phyloP scores from a whole-genome alignment of 2,888 invertebrate genomes.

The Pandemis heparana region DNA sequence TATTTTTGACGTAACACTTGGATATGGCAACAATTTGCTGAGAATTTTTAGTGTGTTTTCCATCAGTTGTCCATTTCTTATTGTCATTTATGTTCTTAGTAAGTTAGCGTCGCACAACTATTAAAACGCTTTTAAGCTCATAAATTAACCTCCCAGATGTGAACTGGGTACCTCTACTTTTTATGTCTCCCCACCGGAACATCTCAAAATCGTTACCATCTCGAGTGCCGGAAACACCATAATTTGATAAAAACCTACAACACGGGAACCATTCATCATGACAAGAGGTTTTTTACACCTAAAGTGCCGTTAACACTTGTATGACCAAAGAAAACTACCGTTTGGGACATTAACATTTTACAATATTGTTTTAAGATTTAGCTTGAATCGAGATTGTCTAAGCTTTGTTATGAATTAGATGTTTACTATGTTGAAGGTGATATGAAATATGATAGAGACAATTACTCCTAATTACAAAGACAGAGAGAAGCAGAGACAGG shows the following conservation, averaged over 20 bases:
- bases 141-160: constrained; percentile 7
- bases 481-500: too few species aligned
- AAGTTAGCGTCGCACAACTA: too few species aligned
- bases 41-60: too few species aligned
- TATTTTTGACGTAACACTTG: too few species aligned
- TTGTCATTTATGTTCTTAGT: too few species aligned
- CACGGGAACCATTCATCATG: constrained; percentile 44
- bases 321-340: constrained; percentile 24
- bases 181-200: constrained; percentile 45
- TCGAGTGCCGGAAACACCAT: constrained; percentile 71
- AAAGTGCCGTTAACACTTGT: constrained; percentile 30
- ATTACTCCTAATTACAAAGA: too few species aligned
- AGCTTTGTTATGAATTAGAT: background rate
- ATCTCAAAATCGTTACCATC: constrained; percentile 67
- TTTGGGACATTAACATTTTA: constrained; percentile 18
- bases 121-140: background rate
- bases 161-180: background rate
- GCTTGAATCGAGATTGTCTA: background rate
- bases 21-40: too few species aligned
- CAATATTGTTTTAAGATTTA: background rate
- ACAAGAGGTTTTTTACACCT: constrained; percentile 34
- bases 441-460: too few species aligned
- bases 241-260: constrained; percentile 61
- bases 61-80: too few species aligned
- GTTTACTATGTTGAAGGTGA: background rate